phyloP scores from a whole-genome alignment of 1,140 invertebrate genomes.

The Penaeus chinensis region DNA sequence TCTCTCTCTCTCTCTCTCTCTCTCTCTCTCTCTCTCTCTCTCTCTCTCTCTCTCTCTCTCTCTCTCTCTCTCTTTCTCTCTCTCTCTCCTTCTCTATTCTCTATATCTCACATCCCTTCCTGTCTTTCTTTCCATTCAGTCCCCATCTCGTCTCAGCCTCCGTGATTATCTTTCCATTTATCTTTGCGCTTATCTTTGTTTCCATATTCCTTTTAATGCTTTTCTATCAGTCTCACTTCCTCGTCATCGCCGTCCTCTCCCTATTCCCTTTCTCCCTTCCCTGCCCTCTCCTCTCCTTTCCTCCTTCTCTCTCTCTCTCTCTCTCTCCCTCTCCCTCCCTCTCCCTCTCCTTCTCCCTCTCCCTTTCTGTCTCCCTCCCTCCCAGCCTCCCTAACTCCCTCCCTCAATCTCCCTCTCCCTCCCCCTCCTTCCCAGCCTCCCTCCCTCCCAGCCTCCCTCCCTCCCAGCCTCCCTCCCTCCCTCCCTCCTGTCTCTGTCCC shows the following conservation, averaged over 20 bases:
- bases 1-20: not conserved
- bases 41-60: not conserved
- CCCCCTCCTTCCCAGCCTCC: not conserved
- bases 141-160: not conserved
- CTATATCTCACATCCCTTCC: not conserved
- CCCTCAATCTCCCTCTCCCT: not conserved
- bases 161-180: not conserved
- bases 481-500: not conserved
- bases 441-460: no score
- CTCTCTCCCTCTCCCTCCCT: slow-evolving; percentile 6
- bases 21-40: not conserved
- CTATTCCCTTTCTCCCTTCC: not conserved
- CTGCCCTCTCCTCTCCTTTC: not conserved
- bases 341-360: not conserved
- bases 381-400: no score
- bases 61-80: no score
- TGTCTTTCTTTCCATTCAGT: not conserved
- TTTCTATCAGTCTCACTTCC: not conserved
- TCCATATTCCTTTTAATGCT: not conserved
- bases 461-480: no score
- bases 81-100: no score
- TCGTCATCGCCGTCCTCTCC: not conserved
- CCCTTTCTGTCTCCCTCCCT: not conserved
- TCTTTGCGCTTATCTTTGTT: not conserved
- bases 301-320: not conserved